A percentile compares a stretch with the other conserved stretches of the same genome.
Conservation (phyloP, 64 coral and sea anemone species). For the Montipora cactus region DNA sequence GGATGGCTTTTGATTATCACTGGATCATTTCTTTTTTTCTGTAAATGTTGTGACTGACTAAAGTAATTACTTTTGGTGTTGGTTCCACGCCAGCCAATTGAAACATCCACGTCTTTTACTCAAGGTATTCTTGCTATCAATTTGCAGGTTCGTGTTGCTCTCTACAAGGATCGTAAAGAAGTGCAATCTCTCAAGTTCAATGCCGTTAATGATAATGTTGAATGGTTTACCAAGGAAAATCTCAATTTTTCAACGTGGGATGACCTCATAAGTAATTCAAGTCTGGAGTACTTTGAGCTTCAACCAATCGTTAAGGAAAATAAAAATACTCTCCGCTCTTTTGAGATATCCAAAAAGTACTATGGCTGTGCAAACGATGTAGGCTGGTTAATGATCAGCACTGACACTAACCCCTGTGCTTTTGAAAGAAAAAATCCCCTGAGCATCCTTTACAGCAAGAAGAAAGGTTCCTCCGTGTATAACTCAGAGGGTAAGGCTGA, state of each 20-base stretch:
- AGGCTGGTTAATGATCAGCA: slow-evolving; percentile 1
- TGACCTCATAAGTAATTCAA: background rate
- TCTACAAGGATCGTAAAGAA: slow-evolving; percentile 18
- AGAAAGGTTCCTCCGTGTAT: no score
- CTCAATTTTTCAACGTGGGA: slow-evolving; percentile 9
- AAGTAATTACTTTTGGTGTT: no score
- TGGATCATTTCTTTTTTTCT: no score
- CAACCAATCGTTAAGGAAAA: background rate
- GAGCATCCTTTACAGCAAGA: slow-evolving; percentile 2
- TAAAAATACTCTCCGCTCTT: background rate
- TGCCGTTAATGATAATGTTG: background rate
- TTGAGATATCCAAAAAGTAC: background rate
- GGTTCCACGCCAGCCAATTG: no score
- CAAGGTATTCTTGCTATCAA: background rate
- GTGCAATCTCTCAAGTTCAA: slow-evolving; percentile 39
- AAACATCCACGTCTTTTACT: no score
- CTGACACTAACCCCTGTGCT: background rate
- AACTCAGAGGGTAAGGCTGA: background rate
- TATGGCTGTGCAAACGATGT: background rate
- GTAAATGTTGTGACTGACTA: no score
- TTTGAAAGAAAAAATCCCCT: background rate
- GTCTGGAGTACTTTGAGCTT: background rate
- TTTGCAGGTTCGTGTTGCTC: slow-evolving; percentile 20
- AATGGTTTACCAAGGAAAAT: slow-evolving; percentile 27
- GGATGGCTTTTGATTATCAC: no score